Conservation (phyloP, 2,888 invertebrate species). For the Drosophila meridiana region DNA sequence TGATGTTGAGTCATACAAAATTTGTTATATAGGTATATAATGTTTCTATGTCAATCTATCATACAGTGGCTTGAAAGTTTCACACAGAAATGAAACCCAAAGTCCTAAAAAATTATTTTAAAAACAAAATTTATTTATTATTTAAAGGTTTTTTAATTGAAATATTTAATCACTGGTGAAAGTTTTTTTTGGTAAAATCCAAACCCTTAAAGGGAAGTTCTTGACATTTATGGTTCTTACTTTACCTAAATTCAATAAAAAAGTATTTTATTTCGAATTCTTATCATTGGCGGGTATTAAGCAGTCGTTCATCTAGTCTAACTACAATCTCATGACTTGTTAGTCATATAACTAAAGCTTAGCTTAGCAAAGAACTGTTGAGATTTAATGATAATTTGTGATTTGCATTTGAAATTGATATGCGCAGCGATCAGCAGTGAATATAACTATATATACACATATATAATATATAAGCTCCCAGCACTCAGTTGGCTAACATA, state of each 20-base stretch:
- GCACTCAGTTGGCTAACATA: neutral
- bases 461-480: neutral
- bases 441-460: neutral
- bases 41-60: too few relatives aligned
- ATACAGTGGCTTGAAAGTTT: too few relatives aligned
- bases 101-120: too few relatives aligned
- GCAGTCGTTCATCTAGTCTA: neutral
- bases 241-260: neutral
- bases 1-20: too few relatives aligned
- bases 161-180: too few relatives aligned
- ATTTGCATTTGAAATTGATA: slow-evolving; percentile 7
- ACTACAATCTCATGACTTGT: neutral
- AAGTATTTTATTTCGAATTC: neutral
- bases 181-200: too few relatives aligned
- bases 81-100: too few relatives aligned
- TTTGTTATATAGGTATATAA: too few relatives aligned
- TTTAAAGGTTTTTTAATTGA: too few relatives aligned
- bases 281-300: neutral
- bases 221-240: neutral
- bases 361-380: neutral
- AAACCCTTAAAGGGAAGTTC: too few relatives aligned
- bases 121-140: too few relatives aligned
- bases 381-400: neutral
- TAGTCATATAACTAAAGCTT: neutral
- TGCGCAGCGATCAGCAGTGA: slow-evolving; percentile 2